Evolutionary conservation across 2,888 invertebrate species (phyloP).

Genomic region (Tachina grossa): DNA sequence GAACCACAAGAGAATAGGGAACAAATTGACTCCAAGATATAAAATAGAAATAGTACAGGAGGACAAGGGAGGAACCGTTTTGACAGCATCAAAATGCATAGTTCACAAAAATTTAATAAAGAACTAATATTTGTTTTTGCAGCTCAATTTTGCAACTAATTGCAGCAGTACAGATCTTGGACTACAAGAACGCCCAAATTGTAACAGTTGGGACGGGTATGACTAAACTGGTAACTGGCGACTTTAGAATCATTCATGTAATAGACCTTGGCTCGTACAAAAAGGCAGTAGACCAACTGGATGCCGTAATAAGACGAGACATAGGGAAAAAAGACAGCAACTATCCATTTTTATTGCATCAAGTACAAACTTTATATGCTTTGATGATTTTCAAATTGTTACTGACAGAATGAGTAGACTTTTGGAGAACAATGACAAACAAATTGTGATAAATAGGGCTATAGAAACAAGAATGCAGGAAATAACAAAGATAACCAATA

Average conservation of each 20-base stretch:
- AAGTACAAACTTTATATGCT: constrained; percentile 14
- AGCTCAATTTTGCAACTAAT: background rate
- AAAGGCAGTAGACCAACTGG: constrained; percentile 11
- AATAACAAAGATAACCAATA: constrained; percentile 25
- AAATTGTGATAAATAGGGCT: constrained; percentile 14
- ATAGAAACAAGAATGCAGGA: constrained; percentile 33
- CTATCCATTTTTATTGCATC: too few relatives aligned
- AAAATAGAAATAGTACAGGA: constrained; percentile 22
- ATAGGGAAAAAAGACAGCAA: constrained; percentile 11
- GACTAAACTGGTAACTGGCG: constrained; percentile 1
- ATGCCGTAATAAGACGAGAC: constrained; percentile 9
- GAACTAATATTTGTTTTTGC: constrained; percentile 10
- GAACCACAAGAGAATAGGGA: constrained; percentile 35
- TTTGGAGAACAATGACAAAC: constrained; percentile 18
- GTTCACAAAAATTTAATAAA: constrained; percentile 26
- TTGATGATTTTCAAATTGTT: constrained; percentile 56
- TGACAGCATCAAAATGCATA: background rate
- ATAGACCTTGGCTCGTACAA: constrained; percentile 16
- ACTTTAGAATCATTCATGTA: constrained; percentile 17
- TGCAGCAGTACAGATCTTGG: constrained; percentile 21
- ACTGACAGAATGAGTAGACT: constrained; percentile 19
- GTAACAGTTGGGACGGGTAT: constrained; percentile 21
- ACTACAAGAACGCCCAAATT: constrained; percentile 24
- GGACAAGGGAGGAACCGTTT: constrained; percentile 19
- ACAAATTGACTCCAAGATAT: constrained; percentile 25